Base-by-base conservation (phyloP, 2,797 vertebrate genomes). In the Fistularia tabacaria region DNA sequence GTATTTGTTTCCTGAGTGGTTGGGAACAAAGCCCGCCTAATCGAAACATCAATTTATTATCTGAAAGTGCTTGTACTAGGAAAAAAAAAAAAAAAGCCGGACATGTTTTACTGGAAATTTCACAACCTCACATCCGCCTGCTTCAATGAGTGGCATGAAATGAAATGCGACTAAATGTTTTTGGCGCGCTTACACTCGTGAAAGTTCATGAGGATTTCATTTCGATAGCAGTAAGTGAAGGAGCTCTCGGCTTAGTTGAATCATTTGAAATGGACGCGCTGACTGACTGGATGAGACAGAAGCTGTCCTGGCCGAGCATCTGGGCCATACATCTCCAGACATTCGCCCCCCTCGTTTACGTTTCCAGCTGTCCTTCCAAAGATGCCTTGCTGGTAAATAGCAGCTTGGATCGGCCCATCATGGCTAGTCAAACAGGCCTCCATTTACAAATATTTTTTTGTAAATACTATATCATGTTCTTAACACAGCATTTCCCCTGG, bases 371-470 rank as follows among this genome's bases (percentile, higher is more conserved):
- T 67, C 54, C 38, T 64, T 47, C 51, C 56, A 70, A 65, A 75
- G 61, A 82, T 46, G 51, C 66, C 66, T 62, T 66, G 59, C 38
- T 56, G 67, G 65, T 64, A 69, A 76, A 59, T 50, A 63, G 62
- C 68, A 79, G 77, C 70, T 68, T 43, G 63, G 59, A 57, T 36
- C 8, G 73, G 42, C 54, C 70, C 83, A 77, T 85, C 72, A 88
- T 57, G 38, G 69, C 75, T 80, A 76, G 76, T 13, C 71, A 62
- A 37, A 76, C 71, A 60, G 64, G 72, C 81, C 79, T 86, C 89
- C 89, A 91, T 91, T 92, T 92, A 92, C 90, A 91, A 92, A 93
- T 92, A 91, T 92, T 91, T 87, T 85, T 88, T 89, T 84, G 84
- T 90, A 88, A 89, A 84, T 75, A 91, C 69, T 74, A 81, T 88